Evolutionary conservation across 2,888 invertebrate species (phyloP).

Genomic region (Diogma glabrata): DNA sequence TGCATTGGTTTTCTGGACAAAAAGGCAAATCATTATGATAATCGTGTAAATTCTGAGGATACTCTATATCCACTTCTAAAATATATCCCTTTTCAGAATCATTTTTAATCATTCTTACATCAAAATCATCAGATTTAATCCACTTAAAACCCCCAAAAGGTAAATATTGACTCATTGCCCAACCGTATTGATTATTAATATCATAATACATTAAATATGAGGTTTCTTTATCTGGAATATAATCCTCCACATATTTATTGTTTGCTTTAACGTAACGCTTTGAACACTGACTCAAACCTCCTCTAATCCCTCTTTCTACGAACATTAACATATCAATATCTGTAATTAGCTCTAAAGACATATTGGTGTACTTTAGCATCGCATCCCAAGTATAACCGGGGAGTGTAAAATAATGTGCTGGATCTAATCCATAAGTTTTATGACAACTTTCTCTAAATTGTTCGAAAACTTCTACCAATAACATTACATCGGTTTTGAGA

Average conservation of each 20-base stretch:
- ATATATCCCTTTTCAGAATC: slow-evolving; percentile 22
- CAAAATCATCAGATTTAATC: neutral
- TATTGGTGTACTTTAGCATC: no score
- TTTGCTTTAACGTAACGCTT: neutral
- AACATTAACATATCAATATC: no score
- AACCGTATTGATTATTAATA: no score
- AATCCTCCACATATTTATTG: neutral
- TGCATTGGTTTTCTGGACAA: slow-evolving; percentile 21
- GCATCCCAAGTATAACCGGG: no score
- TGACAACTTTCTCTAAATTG: no score
- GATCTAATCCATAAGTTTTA: no score
- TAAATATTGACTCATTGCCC: no score
- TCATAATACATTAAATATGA: neutral
- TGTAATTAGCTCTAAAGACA: no score
- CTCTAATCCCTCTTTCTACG: no score
- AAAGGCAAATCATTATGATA: slow-evolving; percentile 27
- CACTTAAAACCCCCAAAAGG: neutral
- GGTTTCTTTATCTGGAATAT: neutral
- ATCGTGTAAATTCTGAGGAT: slow-evolving; percentile 22
- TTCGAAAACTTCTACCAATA: no score
- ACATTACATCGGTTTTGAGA: no score
- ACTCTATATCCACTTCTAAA: slow-evolving; percentile 26
- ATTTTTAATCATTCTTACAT: slow-evolving; percentile 29
- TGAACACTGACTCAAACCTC: neutral
- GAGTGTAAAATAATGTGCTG: no score